Base-by-base conservation (phyloP, 2,797 vertebrate species). In the Crax fasciolata region DNA sequence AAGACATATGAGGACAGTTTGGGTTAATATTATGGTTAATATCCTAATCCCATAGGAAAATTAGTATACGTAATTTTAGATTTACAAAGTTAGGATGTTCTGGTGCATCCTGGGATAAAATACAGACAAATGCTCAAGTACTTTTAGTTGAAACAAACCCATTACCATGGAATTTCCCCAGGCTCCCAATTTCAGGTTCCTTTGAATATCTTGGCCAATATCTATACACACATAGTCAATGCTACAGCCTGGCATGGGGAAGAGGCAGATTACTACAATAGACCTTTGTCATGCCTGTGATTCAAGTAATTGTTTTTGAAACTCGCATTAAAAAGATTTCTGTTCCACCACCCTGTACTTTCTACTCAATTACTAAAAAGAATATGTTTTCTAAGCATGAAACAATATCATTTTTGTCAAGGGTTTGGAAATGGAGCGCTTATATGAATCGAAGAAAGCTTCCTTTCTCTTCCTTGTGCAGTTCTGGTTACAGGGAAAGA, bases 321-420 rank as follows among this genome's bases (percentile, higher is more conserved):
- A 76, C 89, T 90, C 57, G 48, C 67, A 84, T 90, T 90, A 84
- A 87, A 67, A 48, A 84, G 80, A 70, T 90, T 93, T 86, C 87
- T 93, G 17, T 84, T 71, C 94, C 78, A 54, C 80, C 63, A 72
- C 84, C 55, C 83, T 44, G 63, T 63, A 32, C 77, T 96, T 89
- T 91, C 90, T 78, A 76, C 84, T 81, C 84, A 46, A 3, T 32
- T 63, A 66, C 91, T n/a, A 57, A 63, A 61, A 94, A 66, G 90
- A 95, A 94, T 93, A 96, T 93, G 76, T 95, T 96, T 96, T 48
- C 94, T 63, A 90, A 72, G 88, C 88, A 89, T 76, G 88, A 73
- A 93, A 96, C 95, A 96, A 89, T 96, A 90, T 95, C 35, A 97
- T 96, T 96, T 97, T 85, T 96, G 95, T 97, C 68, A 55, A n/a